Evolutionary conservation across 2,888 invertebrate species (phyloP).

Genomic region (Hyles lineata): DNA sequence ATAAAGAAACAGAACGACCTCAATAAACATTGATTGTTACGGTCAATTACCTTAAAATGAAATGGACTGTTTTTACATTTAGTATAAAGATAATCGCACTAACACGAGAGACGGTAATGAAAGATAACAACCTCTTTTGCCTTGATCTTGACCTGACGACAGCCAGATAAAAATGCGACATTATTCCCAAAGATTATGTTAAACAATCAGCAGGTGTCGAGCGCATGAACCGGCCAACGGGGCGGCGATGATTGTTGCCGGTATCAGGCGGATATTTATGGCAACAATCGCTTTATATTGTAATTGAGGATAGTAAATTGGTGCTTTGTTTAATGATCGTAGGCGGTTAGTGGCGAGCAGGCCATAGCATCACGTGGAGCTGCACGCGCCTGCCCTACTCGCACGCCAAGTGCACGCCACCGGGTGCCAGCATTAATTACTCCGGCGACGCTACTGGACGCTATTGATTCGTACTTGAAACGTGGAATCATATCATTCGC

Average conservation of each 20-base stretch:
- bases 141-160: constrained; percentile 68
- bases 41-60: constrained; percentile 39
- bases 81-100: neutral
- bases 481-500: constrained; percentile 38
- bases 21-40: constrained; percentile 41
- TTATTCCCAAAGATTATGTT: constrained; percentile 56
- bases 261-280: neutral
- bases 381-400: constrained; percentile 48
- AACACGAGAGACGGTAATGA: neutral
- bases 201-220: constrained; percentile 46
- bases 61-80: constrained; percentile 17
- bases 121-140: constrained; percentile 39
- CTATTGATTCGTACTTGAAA: constrained; percentile 44
- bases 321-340: constrained; percentile 22
- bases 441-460: constrained; percentile 43
- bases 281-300: neutral
- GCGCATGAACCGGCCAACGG: neutral
- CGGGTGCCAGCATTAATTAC: constrained; percentile 55
- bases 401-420: constrained; percentile 51
- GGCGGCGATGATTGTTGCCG: neutral
- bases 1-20: constrained; percentile 32
- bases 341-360: constrained; percentile 37
- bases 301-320: neutral
- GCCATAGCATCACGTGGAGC: constrained; percentile 51
- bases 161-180: constrained; percentile 46